Conservation (phyloP, 1,140 invertebrate species). For the Zaprionus inermis region DNA sequence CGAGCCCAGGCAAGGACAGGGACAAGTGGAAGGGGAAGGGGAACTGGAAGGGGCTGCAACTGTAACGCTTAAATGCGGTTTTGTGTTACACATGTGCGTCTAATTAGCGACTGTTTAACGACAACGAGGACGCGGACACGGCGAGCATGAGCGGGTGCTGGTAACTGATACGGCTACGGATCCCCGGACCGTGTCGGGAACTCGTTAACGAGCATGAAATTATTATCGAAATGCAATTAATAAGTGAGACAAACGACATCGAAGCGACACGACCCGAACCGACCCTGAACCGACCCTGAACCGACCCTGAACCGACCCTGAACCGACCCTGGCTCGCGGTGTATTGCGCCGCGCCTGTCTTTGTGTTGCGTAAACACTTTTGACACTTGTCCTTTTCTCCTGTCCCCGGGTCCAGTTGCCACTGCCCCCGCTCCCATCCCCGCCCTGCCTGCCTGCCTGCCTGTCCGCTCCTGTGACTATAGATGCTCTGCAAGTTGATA, state of each 20-base stretch:
- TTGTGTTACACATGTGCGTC: slow-evolving; percentile 81
- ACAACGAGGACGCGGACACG: slow-evolving; percentile 27
- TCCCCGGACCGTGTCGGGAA: slow-evolving; percentile 16
- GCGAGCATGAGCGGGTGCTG: neutral
- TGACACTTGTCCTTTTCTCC: slow-evolving; percentile 60
- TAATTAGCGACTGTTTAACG: slow-evolving; percentile 81
- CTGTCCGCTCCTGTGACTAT: neutral
- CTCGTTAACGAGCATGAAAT: slow-evolving; percentile 77
- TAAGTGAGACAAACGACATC: slow-evolving; percentile 55
- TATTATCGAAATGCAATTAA: slow-evolving; percentile 81
- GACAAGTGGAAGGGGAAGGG: neutral
- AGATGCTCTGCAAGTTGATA: slow-evolving; percentile 44
- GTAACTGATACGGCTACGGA: slow-evolving; percentile 65
- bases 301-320: neutral
- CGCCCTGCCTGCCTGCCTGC: neutral
- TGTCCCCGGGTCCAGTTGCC: neutral
- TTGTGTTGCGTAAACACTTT: slow-evolving; percentile 60
- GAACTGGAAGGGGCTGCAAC: slow-evolving; percentile 14
- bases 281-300: neutral
- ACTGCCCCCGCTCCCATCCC: slow-evolving; percentile 1
- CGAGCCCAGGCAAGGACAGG: neutral
- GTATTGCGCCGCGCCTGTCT: slow-evolving; percentile 14
- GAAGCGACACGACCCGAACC: neutral
- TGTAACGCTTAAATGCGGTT: slow-evolving; percentile 73
- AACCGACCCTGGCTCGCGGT: no score